phyloP scores from a whole-genome alignment of 2,797 vertebrate species.

The Rhinella marina region DNA sequence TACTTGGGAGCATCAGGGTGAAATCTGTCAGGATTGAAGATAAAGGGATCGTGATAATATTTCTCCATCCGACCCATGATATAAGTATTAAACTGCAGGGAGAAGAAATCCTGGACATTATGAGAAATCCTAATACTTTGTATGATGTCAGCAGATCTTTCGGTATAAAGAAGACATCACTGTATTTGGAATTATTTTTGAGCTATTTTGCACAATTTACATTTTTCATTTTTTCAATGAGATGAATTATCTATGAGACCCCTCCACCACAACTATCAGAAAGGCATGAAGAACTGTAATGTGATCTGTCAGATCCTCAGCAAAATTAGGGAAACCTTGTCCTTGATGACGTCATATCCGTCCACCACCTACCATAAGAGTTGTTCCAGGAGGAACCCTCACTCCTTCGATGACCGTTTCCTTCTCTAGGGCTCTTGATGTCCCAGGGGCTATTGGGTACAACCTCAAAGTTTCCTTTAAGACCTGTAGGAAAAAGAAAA shows the following conservation, averaged over 20 bases:
- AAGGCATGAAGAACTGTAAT: background rate
- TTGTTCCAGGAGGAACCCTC: constrained; percentile 45
- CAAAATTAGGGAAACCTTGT: background rate
- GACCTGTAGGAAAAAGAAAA: constrained; percentile 73
- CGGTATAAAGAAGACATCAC: background rate
- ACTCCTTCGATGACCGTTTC: constrained; percentile 78
- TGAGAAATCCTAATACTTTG: background rate
- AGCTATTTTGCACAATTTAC: too few relatives aligned
- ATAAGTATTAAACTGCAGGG: constrained; percentile 79
- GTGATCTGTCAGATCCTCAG: background rate
- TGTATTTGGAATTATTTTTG: too few relatives aligned
- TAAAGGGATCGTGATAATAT: constrained; percentile 86
- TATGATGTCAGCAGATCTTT: background rate
- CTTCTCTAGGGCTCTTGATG: constrained; percentile 75
- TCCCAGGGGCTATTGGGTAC: constrained; percentile 81
- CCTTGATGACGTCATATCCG: too few relatives aligned
- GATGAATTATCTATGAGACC: too few relatives aligned
- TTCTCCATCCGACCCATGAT: constrained; percentile 79
- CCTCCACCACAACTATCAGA: too few relatives aligned
- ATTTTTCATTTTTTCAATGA: background rate
- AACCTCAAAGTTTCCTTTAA: constrained; percentile 88
- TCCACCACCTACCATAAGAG: constrained; percentile 4
- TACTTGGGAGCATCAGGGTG: constrained; percentile 87
- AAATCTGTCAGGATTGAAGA: constrained; percentile 91
- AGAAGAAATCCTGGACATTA: background rate